phyloP scores from a whole-genome alignment of 2,888 invertebrate species.

The Acronicta psi region DNA sequence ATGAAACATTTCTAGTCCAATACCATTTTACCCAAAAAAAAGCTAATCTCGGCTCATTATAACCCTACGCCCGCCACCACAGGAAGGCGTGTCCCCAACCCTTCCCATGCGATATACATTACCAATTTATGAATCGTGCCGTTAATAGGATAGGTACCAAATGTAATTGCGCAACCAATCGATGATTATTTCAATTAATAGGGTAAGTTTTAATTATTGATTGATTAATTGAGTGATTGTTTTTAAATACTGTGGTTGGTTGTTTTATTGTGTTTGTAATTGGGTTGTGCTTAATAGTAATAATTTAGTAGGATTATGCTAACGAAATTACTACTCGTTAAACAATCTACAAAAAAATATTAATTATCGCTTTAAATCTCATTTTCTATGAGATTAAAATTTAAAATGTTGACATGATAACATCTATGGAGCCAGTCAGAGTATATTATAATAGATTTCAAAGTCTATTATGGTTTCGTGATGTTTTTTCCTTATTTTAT shows the following conservation, averaged over 20 bases:
- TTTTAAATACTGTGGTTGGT: background rate
- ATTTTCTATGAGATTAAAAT: too few species aligned
- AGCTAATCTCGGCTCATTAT: background rate
- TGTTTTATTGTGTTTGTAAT: background rate
- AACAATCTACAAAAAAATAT: too few species aligned
- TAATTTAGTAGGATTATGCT: too few species aligned
- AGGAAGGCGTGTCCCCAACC: conserved; percentile 8
- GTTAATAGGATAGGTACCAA: conserved; percentile 45
- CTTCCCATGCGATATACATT: conserved; percentile 29
- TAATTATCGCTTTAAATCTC: too few species aligned
- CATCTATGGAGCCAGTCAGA: too few species aligned
- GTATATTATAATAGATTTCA: too few species aligned
- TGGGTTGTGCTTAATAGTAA: background rate
- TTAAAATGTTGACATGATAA: too few species aligned
- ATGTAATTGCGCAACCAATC: conserved; percentile 20
- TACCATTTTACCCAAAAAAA: background rate
- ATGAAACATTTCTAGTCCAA: background rate
- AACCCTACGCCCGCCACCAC: background rate
- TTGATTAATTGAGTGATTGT: conserved; percentile 5
- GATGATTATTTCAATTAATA: conserved; percentile 24
- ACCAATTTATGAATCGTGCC: conserved; percentile 54
- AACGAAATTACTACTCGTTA: too few species aligned
- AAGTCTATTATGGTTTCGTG: too few species aligned
- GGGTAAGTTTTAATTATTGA: conserved; percentile 9
- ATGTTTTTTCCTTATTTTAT: too few species aligned